Base-by-base conservation (phyloP, 2,113 vertebrate genomes). In the Pionites leucogaster region DNA sequence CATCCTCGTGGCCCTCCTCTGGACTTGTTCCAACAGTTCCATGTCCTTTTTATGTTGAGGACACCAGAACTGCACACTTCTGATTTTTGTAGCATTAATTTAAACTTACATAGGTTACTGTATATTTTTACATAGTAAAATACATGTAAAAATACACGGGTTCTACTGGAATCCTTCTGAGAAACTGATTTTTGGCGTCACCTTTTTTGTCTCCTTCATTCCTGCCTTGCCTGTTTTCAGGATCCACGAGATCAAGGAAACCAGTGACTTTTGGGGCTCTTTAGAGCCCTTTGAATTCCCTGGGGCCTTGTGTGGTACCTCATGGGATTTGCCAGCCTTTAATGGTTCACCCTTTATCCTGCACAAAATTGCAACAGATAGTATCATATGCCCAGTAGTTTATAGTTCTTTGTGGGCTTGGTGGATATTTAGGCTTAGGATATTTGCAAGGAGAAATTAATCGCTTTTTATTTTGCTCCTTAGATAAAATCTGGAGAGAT, bases 301-400 rank as follows among this genome's bases (percentile, higher is more conserved):
- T 25, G 53, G 52, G 41, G 9, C 37, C 27, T 49, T 44, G 2
- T 20, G 3, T 9, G 31, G 31, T 13, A 28, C 11, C 24, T 46
- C 0, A 0, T 64, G 57, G 16, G 27, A 50, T 50, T 93, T 37
- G 7, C 5, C 42, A 44, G 35, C 29, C 39, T 75, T 50, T 3
- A n/a, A 3, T 67, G 42, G 16, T 53, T 90, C 49, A 17, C 75
- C 41, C 44, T 44, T 6, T 42, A 25, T 31, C 39, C 42, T 55
- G 50, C 44, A 29, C 16, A 25, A 31, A 59, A 39, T 7, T 14
- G 17, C 60, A 69, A 0, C 20, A 1, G 10, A 2, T 1, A 42
- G 28, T n/a, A 41, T 64, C 29, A 2, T 6, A 3, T 9, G 13
- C 20, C 15, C 16, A 55, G 39, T 25, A 25, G 0, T 70, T 69